A percentile compares a stretch with the other conserved stretches of the same genome.
phyloP scores from a whole-genome alignment of 2,797 vertebrate species.

The Yasuhikotakia modesta region DNA sequence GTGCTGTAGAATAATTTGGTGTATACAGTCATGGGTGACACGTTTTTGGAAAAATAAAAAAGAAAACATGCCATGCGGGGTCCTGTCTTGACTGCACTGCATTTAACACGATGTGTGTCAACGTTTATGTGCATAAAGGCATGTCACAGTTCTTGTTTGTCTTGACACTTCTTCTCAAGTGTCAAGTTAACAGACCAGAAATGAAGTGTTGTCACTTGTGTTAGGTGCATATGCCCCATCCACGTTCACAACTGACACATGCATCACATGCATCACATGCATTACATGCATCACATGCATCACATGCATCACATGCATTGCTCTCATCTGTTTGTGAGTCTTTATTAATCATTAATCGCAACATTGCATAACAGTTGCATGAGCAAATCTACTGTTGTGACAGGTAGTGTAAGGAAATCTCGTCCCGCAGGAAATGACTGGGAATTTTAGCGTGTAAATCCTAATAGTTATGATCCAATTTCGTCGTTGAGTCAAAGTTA shows the following conservation, averaged over 20 bases:
- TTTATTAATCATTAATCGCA: too few species aligned
- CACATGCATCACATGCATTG: too few species aligned
- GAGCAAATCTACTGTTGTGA: background rate
- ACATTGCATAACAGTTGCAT: background rate
- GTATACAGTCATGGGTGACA: slow-evolving; percentile 53
- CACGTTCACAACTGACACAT: too few species aligned
- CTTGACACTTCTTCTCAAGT: background rate
- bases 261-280: too few species aligned
- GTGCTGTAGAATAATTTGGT: slow-evolving; percentile 52
- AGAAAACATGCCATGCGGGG: slow-evolving; percentile 42
- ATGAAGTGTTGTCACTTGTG: too few species aligned
- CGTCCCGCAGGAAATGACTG: background rate
- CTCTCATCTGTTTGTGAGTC: too few species aligned
- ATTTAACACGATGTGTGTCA: background rate
- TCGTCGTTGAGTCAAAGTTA: background rate
- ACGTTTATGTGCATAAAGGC: background rate
- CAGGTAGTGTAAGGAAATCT: background rate
- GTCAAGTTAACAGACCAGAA: background rate
- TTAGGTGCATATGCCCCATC: too few species aligned
- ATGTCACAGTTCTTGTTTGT: background rate
- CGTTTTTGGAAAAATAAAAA: slow-evolving; percentile 61
- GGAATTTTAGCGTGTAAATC: background rate
- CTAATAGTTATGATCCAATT: background rate
- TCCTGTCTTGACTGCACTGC: background rate
- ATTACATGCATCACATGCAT: too few species aligned